These are phyloP conservation scores for Hippocampus abdominalis DNA, from an alignment of 2,113 vertebrate species.

Conservation along the genomic window DNA sequence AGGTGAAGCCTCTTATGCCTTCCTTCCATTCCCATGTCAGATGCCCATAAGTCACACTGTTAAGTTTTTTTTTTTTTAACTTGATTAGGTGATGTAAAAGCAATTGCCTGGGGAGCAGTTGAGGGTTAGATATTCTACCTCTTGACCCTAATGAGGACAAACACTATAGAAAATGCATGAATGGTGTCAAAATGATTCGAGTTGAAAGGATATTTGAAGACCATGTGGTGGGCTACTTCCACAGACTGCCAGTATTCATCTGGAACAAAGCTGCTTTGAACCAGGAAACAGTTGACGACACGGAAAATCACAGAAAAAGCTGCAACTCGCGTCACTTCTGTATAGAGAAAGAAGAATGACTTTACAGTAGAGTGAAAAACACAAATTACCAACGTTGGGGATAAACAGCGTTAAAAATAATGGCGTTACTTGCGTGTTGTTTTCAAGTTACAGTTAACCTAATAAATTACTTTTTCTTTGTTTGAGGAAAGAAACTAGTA, in stretches of 20 bases:
- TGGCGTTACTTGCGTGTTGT: not conserved
- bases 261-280: slow-evolving; percentile 92
- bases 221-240: slow-evolving; percentile 91
- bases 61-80: slow-evolving; percentile 28
- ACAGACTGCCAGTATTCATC: slow-evolving; percentile 98
- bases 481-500: too few relatives aligned
- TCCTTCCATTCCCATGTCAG: slow-evolving; percentile 95
- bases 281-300: slow-evolving; percentile 83
- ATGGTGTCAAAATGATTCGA: not conserved
- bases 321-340: slow-evolving; percentile 71
- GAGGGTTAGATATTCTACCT: not conserved
- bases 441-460: not conserved
- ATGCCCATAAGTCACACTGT: slow-evolving; percentile 78
- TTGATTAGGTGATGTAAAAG: not conserved
- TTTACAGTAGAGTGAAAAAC: not conserved
- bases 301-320: slow-evolving; percentile 73
- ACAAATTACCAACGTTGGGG: not conserved
- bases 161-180: not conserved
- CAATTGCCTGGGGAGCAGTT: not conserved
- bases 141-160: not conserved
- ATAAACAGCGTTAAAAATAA: not conserved
- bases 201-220: slow-evolving; percentile 89
- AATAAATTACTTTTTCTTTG: too few relatives aligned
- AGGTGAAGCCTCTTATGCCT: slow-evolving; percentile 81
- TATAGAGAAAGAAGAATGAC: slow-evolving; percentile 8